Evolutionary conservation across 2,797 vertebrate species (phyloP).

Genomic region (Psittacula derbiana): DNA sequence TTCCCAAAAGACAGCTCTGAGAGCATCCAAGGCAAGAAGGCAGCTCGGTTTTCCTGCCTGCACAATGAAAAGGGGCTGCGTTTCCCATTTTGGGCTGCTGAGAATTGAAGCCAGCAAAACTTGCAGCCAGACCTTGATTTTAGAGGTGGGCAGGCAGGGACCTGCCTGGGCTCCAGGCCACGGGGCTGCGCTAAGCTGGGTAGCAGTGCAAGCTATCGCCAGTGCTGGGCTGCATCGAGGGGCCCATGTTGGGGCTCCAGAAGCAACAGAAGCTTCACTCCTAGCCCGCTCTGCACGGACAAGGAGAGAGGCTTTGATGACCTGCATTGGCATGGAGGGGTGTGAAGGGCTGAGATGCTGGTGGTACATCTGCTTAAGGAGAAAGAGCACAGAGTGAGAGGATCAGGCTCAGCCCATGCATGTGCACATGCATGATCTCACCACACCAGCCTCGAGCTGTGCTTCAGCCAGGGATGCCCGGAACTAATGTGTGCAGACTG

Average conservation of each 20-base stretch:
- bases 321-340: accelerated
- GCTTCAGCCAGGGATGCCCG: not conserved
- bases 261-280: not conserved
- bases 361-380: accelerated
- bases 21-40: slow-evolving; percentile 1
- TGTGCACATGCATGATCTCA: accelerated
- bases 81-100: slow-evolving; percentile 9
- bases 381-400: not conserved
- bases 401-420: not conserved
- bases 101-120: not conserved
- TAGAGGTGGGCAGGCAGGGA: not conserved
- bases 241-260: not conserved
- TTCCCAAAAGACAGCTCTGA: not conserved
- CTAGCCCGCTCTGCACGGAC: not conserved
- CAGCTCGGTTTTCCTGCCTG: not conserved
- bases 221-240: not conserved
- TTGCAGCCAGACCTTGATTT: not conserved
- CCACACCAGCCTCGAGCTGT: not conserved
- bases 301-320: not conserved
- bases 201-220: not conserved
- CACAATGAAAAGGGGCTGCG: not conserved
- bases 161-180: not conserved
- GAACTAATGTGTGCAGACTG: not conserved
- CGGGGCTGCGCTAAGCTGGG: not conserved
- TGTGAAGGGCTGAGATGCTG: not conserved